These are phyloP conservation scores for Emmelina monodactyla DNA, from an alignment of 2,888 invertebrate genomes.

Conservation along the genomic window DNA sequence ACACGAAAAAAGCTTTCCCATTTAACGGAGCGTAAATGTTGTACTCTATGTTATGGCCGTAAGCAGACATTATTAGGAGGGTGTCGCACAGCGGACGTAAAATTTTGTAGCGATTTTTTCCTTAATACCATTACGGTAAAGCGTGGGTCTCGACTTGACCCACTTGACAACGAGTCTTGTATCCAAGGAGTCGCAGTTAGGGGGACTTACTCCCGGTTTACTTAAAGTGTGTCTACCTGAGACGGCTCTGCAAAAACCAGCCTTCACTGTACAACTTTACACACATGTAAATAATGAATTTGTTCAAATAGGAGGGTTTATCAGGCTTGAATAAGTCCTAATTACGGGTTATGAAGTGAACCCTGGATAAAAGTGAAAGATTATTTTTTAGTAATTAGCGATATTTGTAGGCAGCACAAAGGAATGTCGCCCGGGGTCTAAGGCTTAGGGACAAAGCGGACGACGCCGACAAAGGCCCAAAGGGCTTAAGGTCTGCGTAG, in stretches of 20 bases:
- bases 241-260: too few species aligned
- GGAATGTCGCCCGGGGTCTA: conserved; percentile 37
- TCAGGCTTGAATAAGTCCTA: background rate
- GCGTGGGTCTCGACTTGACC: background rate
- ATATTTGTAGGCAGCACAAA: conserved; percentile 53
- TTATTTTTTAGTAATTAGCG: conserved; percentile 54
- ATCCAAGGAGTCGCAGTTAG: conserved; percentile 18
- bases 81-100: conserved; percentile 51
- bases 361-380: conserved; percentile 18
- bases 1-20: conserved; percentile 65
- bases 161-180: conserved; percentile 37
- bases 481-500: conserved; percentile 56
- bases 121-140: conserved; percentile 40
- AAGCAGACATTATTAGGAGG: conserved; percentile 64
- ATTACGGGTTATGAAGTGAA: too few species aligned
- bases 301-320: background rate
- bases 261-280: too few species aligned
- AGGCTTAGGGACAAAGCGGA: conserved; percentile 41
- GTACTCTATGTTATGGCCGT: conserved; percentile 62
- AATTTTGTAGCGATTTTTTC: conserved; percentile 62
- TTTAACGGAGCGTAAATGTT: conserved; percentile 66
- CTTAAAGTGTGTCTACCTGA: background rate
- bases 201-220: background rate
- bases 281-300: too few species aligned
- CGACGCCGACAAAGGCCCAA: conserved; percentile 54